phyloP scores from a whole-genome alignment of 2,113 vertebrate genomes.

The Gopherus evgoodei region DNA sequence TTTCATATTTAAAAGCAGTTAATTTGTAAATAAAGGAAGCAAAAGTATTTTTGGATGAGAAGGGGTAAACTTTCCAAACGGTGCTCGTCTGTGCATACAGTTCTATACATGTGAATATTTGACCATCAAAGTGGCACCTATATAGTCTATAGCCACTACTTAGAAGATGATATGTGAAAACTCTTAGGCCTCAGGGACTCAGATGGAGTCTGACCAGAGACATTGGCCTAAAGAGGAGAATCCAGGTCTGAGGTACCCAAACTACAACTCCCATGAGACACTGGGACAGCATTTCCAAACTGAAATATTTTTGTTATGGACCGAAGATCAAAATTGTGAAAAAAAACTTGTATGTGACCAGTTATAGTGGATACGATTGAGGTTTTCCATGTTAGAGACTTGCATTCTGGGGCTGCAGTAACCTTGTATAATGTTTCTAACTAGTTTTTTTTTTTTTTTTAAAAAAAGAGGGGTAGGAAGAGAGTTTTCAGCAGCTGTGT shows the following conservation, averaged over 20 bases:
- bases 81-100: fast-evolving
- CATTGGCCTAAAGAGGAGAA: not conserved
- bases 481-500: not conserved
- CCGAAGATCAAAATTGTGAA: not conserved
- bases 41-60: not conserved
- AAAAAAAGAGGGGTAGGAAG: not conserved
- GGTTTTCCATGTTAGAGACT: not conserved
- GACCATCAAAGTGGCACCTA: not conserved
- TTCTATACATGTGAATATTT: fast-evolving
- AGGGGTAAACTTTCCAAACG: not conserved
- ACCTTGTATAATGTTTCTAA: not conserved
- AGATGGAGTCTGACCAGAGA: not conserved
- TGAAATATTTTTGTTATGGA: not conserved
- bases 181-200: not conserved
- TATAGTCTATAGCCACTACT: not conserved
- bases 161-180: not conserved
- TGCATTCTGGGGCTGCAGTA: not conserved
- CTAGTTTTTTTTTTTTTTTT: not conserved
- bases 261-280: not conserved
- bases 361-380: fast-evolving
- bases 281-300: not conserved
- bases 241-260: not conserved
- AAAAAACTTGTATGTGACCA: not conserved
- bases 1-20: conserved; percentile 5
- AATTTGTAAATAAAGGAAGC: not conserved